A percentile compares a stretch with the other conserved stretches of the same genome.
These are phyloP conservation scores for Eupithecia subumbrata DNA, from an alignment of 2,888 invertebrate species.

Conservation along the genomic window DNA sequence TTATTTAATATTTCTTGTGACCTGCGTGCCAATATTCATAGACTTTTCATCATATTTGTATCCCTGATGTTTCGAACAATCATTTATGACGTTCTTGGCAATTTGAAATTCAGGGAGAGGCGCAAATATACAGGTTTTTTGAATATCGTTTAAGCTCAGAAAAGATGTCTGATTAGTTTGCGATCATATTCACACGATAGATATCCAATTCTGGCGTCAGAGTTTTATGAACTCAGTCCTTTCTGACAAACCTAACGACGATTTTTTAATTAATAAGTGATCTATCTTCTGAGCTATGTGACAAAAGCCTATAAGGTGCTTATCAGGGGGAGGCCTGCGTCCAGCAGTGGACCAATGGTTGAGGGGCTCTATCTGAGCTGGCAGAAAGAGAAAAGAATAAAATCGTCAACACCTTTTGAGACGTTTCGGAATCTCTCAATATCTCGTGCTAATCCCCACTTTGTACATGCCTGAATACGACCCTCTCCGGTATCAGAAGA, in stretches of 20 bases:
- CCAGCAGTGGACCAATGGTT: too few species aligned
- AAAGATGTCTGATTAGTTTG: neutral
- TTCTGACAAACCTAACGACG: too few species aligned
- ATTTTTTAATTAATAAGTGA: too few species aligned
- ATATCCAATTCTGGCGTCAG: too few species aligned
- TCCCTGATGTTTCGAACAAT: neutral
- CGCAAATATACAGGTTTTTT: neutral
- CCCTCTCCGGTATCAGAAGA: conserved; percentile 6
- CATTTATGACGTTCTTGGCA: neutral
- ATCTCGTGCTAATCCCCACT: too few species aligned
- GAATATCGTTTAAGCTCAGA: neutral
- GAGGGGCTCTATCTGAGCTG: too few species aligned
- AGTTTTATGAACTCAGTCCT: too few species aligned
- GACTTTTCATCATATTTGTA: neutral
- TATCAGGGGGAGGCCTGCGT: too few species aligned
- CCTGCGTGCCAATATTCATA: neutral
- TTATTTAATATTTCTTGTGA: neutral
- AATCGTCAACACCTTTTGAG: neutral
- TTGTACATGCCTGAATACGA: neutral
- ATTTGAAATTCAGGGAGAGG: neutral
- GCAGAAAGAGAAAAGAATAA: neutral
- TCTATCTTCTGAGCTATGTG: too few species aligned
- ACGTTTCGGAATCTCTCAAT: too few species aligned
- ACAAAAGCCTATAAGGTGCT: too few species aligned
- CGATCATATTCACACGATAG: too few species aligned